These are phyloP conservation scores for Spisula subtruncata DNA, from an alignment of 2,888 invertebrate genomes.

Conservation along the genomic window DNA sequence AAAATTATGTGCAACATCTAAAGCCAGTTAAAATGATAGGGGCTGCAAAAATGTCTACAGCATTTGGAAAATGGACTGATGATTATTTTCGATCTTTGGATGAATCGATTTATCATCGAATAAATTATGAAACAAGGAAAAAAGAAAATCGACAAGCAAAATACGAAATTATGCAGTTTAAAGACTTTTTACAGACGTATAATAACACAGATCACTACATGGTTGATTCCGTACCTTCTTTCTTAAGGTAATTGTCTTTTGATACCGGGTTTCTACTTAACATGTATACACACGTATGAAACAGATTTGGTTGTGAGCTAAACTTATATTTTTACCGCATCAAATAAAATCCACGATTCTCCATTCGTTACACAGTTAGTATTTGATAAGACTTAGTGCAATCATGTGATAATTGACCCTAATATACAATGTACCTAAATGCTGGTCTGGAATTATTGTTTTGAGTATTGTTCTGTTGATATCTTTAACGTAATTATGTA, in stretches of 20 bases:
- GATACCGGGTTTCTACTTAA: too few species aligned
- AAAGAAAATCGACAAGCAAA: conserved; percentile 84
- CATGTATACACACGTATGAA: too few species aligned
- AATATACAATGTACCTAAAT: too few species aligned
- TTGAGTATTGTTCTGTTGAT: too few species aligned
- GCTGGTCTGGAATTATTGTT: too few species aligned
- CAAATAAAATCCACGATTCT: too few species aligned
- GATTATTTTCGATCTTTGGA: conserved; percentile 82
- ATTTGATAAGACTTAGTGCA: too few species aligned
- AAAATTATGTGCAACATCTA: conserved; percentile 77
- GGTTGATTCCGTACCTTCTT: conserved; percentile 84
- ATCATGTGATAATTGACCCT: too few species aligned
- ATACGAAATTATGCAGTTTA: conserved; percentile 79
- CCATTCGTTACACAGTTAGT: too few species aligned
- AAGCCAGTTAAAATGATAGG: conserved; percentile 84
- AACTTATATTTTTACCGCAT: too few species aligned
- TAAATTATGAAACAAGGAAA: conserved; percentile 85
- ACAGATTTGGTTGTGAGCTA: too few species aligned
- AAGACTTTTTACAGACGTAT: conserved; percentile 84
- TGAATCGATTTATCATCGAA: conserved; percentile 73
- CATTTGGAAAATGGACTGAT: conserved; percentile 84
- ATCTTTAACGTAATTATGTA: background rate
- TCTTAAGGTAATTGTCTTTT: conserved; percentile 65
- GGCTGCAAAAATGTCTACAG: conserved; percentile 81
- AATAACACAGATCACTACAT: conserved; percentile 85